These are phyloP conservation scores for Labeo rohita DNA, from an alignment of 2,113 vertebrate species.

Conservation along the genomic window DNA sequence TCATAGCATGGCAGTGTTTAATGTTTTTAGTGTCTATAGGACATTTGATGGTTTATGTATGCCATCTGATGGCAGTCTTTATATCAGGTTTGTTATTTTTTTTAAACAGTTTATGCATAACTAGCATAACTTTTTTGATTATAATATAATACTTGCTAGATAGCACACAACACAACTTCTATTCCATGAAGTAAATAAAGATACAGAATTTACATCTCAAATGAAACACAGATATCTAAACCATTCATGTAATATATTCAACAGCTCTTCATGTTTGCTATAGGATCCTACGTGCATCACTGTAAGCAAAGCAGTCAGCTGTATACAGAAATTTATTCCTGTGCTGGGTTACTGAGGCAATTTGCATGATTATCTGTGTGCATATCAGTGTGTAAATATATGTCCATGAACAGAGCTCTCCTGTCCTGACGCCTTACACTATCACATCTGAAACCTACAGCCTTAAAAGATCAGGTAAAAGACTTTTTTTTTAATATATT, in stretches of 20 bases:
- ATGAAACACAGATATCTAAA: background rate
- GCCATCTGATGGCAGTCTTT: background rate
- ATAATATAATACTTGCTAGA: background rate
- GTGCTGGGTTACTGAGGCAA: conserved; percentile 4
- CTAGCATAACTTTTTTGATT: background rate
- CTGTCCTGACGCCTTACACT: background rate
- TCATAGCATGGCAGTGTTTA: background rate
- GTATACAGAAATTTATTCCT: background rate
- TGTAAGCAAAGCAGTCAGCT: conserved; percentile 9
- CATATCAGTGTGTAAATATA: conserved; percentile 21
- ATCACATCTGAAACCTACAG: background rate
- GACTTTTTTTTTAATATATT: background rate
- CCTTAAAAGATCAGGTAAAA: background rate
- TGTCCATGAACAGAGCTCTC: background rate
- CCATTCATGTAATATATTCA: background rate
- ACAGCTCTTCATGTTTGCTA: background rate
- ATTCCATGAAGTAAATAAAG: too few species aligned
- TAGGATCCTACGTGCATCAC: background rate
- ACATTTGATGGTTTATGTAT: too few species aligned
- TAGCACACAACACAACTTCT: background rate
- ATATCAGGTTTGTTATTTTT: background rate
- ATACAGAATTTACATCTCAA: background rate
- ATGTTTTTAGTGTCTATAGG: background rate
- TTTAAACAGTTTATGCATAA: background rate
- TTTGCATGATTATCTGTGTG: conserved; percentile 69